phyloP scores from a whole-genome alignment of 2,888 invertebrate species.

The Zygogramma bicolorata region DNA sequence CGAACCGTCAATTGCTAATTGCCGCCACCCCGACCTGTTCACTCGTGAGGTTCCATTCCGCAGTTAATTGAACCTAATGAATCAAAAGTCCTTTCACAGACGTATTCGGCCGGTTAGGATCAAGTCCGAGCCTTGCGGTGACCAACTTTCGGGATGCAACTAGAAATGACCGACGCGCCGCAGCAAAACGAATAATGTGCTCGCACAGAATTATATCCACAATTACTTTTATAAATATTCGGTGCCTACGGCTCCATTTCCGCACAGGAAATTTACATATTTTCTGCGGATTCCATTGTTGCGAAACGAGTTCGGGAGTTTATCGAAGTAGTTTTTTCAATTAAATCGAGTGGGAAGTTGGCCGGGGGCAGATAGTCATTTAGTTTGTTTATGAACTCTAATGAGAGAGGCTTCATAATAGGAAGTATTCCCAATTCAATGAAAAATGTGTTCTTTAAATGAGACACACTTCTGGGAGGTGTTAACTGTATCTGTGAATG shows the following conservation, averaged over 20 bases:
- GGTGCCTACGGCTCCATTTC: slow-evolving; percentile 40
- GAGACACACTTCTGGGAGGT: background rate
- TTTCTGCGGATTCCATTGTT: slow-evolving; percentile 39
- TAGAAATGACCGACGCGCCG: slow-evolving; percentile 4
- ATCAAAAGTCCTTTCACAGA: slow-evolving; percentile 58
- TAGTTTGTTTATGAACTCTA: slow-evolving; percentile 9
- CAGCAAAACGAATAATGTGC: background rate
- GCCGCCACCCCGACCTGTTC: slow-evolving; percentile 53
- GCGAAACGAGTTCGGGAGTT: slow-evolving; percentile 31
- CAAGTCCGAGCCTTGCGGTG: background rate
- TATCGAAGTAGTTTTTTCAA: slow-evolving; percentile 36
- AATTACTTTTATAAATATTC: slow-evolving; percentile 50
- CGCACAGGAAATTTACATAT: slow-evolving; percentile 42
- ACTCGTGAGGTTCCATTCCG: slow-evolving; percentile 56
- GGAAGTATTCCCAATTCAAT: no score
- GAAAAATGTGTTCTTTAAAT: no score
- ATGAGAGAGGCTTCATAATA: background rate
- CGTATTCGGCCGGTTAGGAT: slow-evolving; percentile 45
- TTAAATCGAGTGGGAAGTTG: slow-evolving; percentile 33
- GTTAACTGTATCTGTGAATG: no score
- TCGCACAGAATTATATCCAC: slow-evolving; percentile 39
- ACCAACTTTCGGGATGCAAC: background rate
- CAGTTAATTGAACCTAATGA: slow-evolving; percentile 61
- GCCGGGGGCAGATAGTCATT: slow-evolving; percentile 34
- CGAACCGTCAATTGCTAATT: slow-evolving; percentile 56